These are phyloP conservation scores for Sphenodon punctatus DNA, from an alignment of 2,797 vertebrate species.

Conservation along the genomic window DNA sequence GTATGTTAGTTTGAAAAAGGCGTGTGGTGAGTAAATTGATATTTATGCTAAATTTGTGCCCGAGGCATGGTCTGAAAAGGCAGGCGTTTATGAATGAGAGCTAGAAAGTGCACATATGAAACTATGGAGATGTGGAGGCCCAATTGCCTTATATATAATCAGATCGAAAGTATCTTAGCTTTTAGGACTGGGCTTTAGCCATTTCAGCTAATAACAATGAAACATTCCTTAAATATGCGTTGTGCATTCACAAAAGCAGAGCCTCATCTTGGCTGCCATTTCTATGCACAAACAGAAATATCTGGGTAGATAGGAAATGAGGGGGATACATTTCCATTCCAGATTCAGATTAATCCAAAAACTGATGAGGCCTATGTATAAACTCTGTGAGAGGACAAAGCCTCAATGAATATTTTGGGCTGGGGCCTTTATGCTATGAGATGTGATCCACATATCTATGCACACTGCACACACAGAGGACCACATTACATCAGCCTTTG, in stretches of 20 bases:
- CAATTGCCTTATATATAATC: conserved; percentile 9
- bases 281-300: neutral
- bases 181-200: neutral
- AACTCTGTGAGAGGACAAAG: neutral
- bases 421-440: neutral
- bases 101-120: conserved; percentile 22
- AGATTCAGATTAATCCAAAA: conserved; percentile 4
- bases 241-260: neutral
- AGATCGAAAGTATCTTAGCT: conserved; percentile 4
- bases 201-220: neutral
- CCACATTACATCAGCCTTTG: no score
- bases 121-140: neutral
- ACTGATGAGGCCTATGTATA: neutral
- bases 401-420: neutral
- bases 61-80: conserved; percentile 31
- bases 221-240: neutral
- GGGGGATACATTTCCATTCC: neutral
- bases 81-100: conserved; percentile 50
- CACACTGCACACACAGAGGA: neutral
- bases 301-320: neutral
- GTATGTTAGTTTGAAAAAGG: conserved; percentile 20
- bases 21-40: conserved; percentile 22
- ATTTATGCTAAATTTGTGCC: conserved; percentile 43
- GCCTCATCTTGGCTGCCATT: neutral
- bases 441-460: neutral